These are phyloP conservation scores for Martes martes DNA, from an alignment of 2,113 vertebrate species.

Conservation along the genomic window DNA sequence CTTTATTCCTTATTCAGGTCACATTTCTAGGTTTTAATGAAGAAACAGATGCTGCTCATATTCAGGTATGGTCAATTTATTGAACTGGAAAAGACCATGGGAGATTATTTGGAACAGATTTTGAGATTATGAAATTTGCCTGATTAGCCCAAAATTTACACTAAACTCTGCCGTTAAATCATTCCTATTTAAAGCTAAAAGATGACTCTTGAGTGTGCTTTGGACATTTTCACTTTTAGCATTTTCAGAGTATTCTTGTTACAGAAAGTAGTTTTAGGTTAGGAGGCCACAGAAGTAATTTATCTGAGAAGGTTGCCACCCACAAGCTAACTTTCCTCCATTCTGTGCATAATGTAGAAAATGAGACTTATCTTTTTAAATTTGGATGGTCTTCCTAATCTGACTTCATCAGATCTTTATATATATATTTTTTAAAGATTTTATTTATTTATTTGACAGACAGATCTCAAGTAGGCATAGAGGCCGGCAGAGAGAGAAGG, in stretches of 20 bases:
- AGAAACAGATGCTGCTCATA: constrained; percentile 82
- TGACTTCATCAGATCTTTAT: constrained; percentile 10
- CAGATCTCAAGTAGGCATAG: no score
- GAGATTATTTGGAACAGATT: neutral
- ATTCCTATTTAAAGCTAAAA: constrained; percentile 41
- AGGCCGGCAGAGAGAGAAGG: no score
- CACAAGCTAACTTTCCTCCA: neutral
- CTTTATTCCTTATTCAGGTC: constrained; percentile 83
- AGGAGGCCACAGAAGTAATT: neutral
- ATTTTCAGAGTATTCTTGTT: constrained; percentile 25
- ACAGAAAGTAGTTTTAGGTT: constrained; percentile 24
- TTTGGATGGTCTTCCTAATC: constrained; percentile 47
- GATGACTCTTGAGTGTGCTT: neutral
- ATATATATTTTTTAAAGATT: no score
- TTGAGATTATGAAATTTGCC: constrained; percentile 7
- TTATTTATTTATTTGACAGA: no score
- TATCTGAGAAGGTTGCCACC: neutral
- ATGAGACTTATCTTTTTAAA: neutral
- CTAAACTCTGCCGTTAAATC: neutral
- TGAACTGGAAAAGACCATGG: neutral
- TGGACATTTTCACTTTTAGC: constrained; percentile 1
- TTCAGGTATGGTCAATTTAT: constrained; percentile 85
- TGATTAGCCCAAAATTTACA: neutral
- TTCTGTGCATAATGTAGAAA: neutral
- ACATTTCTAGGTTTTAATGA: constrained; percentile 92